Percentiles rank a stretch among this genome's conserved stretches.
phyloP scores from a whole-genome alignment of 2,113 vertebrate species.

The Pomatorhinus ruficollis region DNA sequence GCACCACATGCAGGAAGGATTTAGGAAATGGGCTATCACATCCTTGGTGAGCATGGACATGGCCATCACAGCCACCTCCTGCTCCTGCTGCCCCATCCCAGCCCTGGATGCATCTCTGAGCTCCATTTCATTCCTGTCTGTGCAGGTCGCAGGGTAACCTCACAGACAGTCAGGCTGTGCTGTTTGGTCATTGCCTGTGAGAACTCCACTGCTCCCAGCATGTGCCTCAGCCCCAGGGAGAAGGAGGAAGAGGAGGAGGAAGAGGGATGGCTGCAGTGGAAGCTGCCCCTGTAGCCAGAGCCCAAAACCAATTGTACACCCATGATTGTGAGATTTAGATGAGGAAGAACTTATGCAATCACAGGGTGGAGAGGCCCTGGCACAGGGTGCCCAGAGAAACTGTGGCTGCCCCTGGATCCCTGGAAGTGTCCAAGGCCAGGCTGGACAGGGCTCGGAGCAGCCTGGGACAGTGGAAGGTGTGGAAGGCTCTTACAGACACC shows the following conservation, averaged over 20 bases:
- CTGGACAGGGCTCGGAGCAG: rapidly evolving
- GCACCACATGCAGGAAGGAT: not conserved
- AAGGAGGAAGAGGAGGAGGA: not conserved
- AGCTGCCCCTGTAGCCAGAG: not conserved
- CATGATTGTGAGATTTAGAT: not conserved
- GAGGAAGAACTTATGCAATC: not conserved
- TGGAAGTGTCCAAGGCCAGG: not conserved
- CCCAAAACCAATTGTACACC: not conserved
- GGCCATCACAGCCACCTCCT: rapidly evolving
- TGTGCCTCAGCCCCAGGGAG: not conserved
- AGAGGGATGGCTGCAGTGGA: rapidly evolving
- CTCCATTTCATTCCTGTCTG: not conserved
- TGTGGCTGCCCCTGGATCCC: not conserved
- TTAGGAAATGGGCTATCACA: not conserved
- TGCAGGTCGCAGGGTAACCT: not conserved
- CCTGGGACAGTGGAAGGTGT: rapidly evolving
- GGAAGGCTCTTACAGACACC: not conserved
- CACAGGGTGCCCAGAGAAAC: not conserved
- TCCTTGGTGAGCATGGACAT: rapidly evolving
- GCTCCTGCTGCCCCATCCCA: not conserved
- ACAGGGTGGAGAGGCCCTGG: rapidly evolving
- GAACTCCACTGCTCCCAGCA: rapidly evolving
- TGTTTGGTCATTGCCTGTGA: not conserved
- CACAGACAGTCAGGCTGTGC: rapidly evolving
- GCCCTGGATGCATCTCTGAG: rapidly evolving